Conservation (phyloP, 2,888 invertebrate genomes). For the Disparrhopalites patrizii region DNA sequence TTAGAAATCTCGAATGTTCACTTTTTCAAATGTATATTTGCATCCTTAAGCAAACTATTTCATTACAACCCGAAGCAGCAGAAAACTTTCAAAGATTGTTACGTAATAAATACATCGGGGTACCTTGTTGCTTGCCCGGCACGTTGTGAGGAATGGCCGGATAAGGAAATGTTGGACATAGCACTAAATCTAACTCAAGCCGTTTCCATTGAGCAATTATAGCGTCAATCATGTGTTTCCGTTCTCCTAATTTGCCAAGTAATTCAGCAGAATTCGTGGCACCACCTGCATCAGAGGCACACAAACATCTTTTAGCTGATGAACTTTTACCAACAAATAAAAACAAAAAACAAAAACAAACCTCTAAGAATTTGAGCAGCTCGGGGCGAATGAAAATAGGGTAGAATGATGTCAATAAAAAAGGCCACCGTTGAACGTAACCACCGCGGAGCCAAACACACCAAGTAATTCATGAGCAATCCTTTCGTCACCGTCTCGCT, state of each 20-base stretch:
- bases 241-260: slow-evolving; percentile 37
- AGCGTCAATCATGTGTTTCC: slow-evolving; percentile 33
- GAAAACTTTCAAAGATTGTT: no score
- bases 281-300: slow-evolving; percentile 35
- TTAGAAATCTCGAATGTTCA: neutral
- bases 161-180: slow-evolving; percentile 51
- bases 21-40: neutral
- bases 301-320: no score
- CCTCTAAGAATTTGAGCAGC: slow-evolving; percentile 32
- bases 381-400: slow-evolving; percentile 34
- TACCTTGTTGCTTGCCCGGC: slow-evolving; percentile 42
- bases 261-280: slow-evolving; percentile 32
- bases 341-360: slow-evolving; percentile 13
- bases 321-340: neutral
- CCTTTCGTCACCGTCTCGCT: slow-evolving; percentile 34
- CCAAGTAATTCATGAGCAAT: slow-evolving; percentile 33
- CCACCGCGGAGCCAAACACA: slow-evolving; percentile 29
- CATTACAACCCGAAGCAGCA: no score
- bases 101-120: no score
- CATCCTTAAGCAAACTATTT: no score
- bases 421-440: slow-evolving; percentile 21
- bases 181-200: slow-evolving; percentile 50
- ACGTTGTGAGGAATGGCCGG: slow-evolving; percentile 44
- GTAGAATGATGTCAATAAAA: slow-evolving; percentile 32
- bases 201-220: slow-evolving; percentile 30